Evolutionary conservation across 2,113 vertebrate species (phyloP).

Genomic region (Ciconia stormi): DNA sequence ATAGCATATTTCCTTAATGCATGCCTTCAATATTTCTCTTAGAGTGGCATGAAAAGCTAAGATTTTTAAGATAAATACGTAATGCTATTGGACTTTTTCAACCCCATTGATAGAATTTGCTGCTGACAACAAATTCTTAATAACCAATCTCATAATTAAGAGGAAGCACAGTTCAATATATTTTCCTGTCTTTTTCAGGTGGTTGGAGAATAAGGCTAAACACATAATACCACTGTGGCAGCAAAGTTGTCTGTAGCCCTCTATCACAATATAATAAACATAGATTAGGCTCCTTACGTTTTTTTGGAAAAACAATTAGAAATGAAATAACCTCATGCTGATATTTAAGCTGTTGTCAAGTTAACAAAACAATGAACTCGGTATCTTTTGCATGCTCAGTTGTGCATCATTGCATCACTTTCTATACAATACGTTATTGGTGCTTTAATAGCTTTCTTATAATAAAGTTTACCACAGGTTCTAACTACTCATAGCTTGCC

Average conservation of each 20-base stretch:
- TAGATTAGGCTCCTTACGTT: background rate
- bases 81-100: background rate
- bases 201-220: background rate
- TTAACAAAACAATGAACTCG: background rate
- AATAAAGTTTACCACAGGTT: background rate
- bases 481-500: background rate
- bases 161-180: background rate
- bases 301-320: constrained; percentile 16
- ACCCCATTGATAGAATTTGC: background rate
- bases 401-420: background rate
- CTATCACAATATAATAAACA: background rate
- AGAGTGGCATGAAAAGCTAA: background rate
- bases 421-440: background rate
- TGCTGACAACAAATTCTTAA: background rate
- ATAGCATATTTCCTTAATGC: background rate
- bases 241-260: background rate
- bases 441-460: background rate
- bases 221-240: background rate
- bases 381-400: background rate
- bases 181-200: background rate
- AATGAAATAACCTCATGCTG: constrained; percentile 39
- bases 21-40: background rate
- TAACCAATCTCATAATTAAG: background rate
- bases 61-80: background rate
- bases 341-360: constrained; percentile 30